Evolutionary conservation across 2,797 vertebrate genomes (phyloP), one percentile per base, ranked within the genome.

Genomic region (Todus mexicanus): DNA sequence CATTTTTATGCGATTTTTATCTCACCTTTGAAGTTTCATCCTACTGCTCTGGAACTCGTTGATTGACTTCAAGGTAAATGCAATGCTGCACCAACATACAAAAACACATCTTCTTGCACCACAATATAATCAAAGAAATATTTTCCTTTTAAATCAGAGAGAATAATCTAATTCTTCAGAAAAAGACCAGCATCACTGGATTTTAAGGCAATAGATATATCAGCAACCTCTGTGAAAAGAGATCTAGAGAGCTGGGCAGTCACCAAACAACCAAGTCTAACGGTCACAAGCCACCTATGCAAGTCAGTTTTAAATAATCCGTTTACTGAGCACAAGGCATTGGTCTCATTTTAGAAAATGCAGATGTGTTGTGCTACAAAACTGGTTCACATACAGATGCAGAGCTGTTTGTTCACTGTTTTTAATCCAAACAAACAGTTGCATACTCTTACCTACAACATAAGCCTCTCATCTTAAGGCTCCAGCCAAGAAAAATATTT

Each of bases 401-500:
- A 83, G 84, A 61, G 72, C 47, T 95, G 88, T 94, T 96, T 94
- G 82, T 86, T 90, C 88, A 90, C 63, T 11, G 13, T 54, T 76
- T 65, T 72, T 69, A 93, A 90, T 83, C 81, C 94, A 95, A 96
- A 96, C 84, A 96, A 97, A 93, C 76, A 89, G 70, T 93, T 86
- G 77, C 94, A 90, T 96, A 83, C 92, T 74, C 71, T 95, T 97
- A 97, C 96, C 96, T 97, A 96, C 85, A 92, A 95, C 77, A 53
- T 56, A 76, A 96, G 84, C 35, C 89, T 94, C 87, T 92, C 78
- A 31, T 93, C 57, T 72, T 77, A 92, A 96, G 68, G 27, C 45
- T 84, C 63, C 15, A 31, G 97, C 97, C 97, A 98, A 98, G 91
- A 97, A 97, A 95, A 98, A 98, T 97, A 97, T 98, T 98, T 97